Conservation (phyloP, 2,888 invertebrate species). For the Pollenia griseotomentosa region DNA sequence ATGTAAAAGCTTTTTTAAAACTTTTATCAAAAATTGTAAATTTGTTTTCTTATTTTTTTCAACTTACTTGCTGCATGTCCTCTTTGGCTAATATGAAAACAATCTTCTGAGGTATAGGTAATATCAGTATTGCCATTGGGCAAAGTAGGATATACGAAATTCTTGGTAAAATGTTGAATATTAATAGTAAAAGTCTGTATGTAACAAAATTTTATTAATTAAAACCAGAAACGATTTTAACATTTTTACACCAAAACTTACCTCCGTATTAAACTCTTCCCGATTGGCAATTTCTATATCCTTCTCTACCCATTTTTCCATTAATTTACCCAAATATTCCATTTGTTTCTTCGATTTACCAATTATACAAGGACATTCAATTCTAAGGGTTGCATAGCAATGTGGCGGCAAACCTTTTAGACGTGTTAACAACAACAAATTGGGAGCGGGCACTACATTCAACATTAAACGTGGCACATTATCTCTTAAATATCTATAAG, state of each 20-base stretch:
- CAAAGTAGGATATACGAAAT: conserved; percentile 83
- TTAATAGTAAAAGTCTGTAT: conserved; percentile 86
- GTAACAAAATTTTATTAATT: conserved; percentile 2
- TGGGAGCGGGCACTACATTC: conserved; percentile 85
- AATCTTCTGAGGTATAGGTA: conserved; percentile 86
- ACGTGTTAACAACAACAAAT: conserved; percentile 84
- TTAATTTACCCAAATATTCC: conserved; percentile 84
- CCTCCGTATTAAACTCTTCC: conserved; percentile 82
- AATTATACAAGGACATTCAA: conserved; percentile 87
- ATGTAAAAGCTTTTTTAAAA: too few relatives aligned
- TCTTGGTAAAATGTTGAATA: conserved; percentile 85
- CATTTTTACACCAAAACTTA: conserved; percentile 57
- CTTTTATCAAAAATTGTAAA: too few relatives aligned
- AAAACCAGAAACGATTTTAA: conserved; percentile 1
- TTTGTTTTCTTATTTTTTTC: background rate
- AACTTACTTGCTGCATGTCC: conserved; percentile 85
- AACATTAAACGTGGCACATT: conserved; percentile 87
- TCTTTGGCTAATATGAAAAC: conserved; percentile 88
- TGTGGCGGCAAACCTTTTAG: conserved; percentile 81
- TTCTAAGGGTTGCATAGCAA: conserved; percentile 84
- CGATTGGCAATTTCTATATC: conserved; percentile 85
- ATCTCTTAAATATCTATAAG: conserved; percentile 85
- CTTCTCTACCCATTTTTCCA: conserved; percentile 85
- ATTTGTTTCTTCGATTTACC: conserved; percentile 81
- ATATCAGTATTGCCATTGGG: conserved; percentile 84